These are phyloP conservation scores for Mormoops blainvillei DNA, from an alignment of 2,113 vertebrate species.

Conservation along the genomic window DNA sequence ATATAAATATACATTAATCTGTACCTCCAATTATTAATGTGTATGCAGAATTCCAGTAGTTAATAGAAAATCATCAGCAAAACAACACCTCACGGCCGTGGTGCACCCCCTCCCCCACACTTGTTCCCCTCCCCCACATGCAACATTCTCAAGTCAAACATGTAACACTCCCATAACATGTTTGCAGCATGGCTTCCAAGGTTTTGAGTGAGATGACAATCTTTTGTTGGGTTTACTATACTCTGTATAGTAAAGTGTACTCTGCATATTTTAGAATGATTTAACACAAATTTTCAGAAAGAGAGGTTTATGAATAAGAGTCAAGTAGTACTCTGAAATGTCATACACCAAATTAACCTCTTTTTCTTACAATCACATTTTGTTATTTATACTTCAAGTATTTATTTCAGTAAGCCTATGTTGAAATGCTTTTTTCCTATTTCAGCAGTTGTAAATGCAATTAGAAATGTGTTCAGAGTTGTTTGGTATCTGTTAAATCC, in stretches of 20 bases:
- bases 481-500: background rate
- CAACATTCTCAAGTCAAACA: background rate
- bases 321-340: background rate
- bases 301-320: background rate
- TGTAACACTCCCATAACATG: background rate
- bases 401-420: background rate
- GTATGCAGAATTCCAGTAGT: background rate
- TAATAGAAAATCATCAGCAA: background rate
- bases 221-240: background rate
- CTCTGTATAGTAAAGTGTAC: no score
- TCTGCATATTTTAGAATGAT: background rate
- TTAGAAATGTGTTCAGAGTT: background rate
- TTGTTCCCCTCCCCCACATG: rapidly evolving
- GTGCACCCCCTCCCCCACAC: rapidly evolving
- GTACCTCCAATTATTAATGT: background rate
- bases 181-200: background rate
- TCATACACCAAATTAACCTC: background rate
- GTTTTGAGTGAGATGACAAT: background rate
- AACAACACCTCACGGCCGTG: background rate
- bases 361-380: background rate
- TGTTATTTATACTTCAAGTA: background rate
- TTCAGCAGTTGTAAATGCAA: background rate
- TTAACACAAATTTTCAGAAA: background rate
- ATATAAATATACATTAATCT: background rate
- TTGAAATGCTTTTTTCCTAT: background rate